Percentiles rank a stretch among this genome's conserved stretches.
Conservation (phyloP, 2,888 invertebrate species). For the Ceramica pisi region DNA sequence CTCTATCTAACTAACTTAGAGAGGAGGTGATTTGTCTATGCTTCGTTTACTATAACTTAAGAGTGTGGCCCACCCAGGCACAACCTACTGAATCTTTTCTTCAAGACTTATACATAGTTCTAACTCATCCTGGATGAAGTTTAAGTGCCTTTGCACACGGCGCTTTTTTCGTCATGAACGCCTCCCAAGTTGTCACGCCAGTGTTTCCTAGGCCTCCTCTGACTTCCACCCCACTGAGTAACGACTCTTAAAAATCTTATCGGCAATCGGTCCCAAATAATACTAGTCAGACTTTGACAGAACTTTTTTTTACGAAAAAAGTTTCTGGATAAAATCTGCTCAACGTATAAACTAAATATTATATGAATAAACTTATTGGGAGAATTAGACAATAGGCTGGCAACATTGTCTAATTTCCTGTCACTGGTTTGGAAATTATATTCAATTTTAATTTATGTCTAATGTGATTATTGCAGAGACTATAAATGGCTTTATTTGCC, state of each 20-base stretch:
- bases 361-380: background rate
- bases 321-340: slow-evolving; percentile 48
- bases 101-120: background rate
- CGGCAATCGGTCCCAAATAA: background rate
- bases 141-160: too few species aligned
- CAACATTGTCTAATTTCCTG: background rate
- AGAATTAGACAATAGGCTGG: background rate
- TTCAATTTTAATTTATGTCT: slow-evolving; percentile 11
- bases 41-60: background rate
- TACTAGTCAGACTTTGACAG: slow-evolving; percentile 51
- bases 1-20: background rate
- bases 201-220: too few species aligned
- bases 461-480: background rate
- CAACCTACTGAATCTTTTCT: background rate
- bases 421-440: background rate
- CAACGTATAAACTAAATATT: slow-evolving; percentile 5
- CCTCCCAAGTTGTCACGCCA: too few species aligned
- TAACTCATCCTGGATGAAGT: too few species aligned
- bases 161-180: too few species aligned
- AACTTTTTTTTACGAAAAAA: slow-evolving; percentile 66
- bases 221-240: too few species aligned
- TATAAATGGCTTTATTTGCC: background rate
- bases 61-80: background rate
- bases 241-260: too few species aligned
- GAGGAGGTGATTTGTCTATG: background rate